Conservation (phyloP, 2,888 invertebrate genomes). For the Malacosoma neustria region DNA sequence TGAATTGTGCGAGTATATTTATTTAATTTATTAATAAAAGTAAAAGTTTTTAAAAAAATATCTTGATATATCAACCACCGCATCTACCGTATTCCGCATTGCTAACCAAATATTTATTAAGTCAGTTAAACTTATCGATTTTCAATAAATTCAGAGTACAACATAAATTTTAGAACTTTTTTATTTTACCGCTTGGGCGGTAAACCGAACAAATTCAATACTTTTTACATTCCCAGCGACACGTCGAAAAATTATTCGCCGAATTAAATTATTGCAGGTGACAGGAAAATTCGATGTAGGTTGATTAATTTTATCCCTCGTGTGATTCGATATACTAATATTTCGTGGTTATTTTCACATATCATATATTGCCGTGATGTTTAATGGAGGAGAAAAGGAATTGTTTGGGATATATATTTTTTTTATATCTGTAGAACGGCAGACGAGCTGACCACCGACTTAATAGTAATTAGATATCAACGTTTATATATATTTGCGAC, state of each 20-base stretch:
- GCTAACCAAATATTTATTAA: not conserved
- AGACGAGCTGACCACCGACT: too few species aligned
- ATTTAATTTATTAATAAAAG: too few species aligned
- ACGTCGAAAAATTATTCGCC: not conserved
- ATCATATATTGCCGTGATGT: too few species aligned
- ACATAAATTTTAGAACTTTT: not conserved
- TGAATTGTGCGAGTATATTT: too few species aligned
- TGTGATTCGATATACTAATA: not conserved
- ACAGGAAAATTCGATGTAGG: not conserved
- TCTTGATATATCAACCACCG: not conserved
- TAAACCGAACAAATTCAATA: not conserved
- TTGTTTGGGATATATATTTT: too few species aligned
- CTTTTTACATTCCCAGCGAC: not conserved
- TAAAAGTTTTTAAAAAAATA: too few species aligned
- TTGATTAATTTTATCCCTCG: not conserved
- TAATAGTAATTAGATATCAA: too few species aligned
- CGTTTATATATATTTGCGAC: too few species aligned
- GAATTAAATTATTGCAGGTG: not conserved
- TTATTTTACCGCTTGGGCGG: not conserved
- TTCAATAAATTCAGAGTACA: not conserved
- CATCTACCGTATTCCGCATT: not conserved
- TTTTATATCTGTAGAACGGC: too few species aligned
- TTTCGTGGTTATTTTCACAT: not conserved
- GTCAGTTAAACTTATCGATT: not conserved
- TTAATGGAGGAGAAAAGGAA: too few species aligned